Conservation (phyloP, 2,797 vertebrate species). For the Labeo calbasu region DNA sequence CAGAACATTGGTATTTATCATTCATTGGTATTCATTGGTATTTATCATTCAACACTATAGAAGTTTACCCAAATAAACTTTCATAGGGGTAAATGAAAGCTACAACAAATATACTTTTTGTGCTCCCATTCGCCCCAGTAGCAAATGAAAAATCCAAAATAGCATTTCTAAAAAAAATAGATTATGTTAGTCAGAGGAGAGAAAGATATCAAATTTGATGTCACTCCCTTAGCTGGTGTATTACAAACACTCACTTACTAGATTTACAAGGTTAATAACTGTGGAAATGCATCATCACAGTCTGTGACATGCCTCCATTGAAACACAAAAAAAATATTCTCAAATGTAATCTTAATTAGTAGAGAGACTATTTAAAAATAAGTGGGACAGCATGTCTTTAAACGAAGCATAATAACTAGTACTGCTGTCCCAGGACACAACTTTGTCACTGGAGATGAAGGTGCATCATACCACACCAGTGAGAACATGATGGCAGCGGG, state of each 20-base stretch:
- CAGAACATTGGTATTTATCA: too few relatives aligned
- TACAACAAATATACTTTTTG: not conserved
- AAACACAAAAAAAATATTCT: not conserved
- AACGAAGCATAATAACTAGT: not conserved
- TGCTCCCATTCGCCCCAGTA: not conserved
- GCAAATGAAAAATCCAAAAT: not conserved
- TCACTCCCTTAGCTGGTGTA: not conserved
- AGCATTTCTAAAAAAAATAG: not conserved
- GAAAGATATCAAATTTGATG: not conserved
- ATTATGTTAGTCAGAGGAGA: not conserved
- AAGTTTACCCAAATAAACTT: not conserved
- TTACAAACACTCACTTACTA: not conserved
- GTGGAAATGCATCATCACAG: not conserved
- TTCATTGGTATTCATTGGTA: not conserved
- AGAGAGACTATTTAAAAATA: not conserved
- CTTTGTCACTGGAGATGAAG: conserved; percentile 47
- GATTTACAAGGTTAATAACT: not conserved
- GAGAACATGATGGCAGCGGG: conserved; percentile 46
- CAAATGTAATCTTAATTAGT: not conserved
- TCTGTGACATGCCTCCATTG: not conserved
- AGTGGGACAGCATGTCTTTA: not conserved
- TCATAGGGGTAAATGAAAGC: not conserved
- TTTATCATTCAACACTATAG: not conserved
- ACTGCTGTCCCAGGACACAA: conserved; percentile 31
- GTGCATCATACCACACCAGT: conserved; percentile 44